Conservation (phyloP, 2,888 invertebrate genomes). For the Volucella zonaria region DNA sequence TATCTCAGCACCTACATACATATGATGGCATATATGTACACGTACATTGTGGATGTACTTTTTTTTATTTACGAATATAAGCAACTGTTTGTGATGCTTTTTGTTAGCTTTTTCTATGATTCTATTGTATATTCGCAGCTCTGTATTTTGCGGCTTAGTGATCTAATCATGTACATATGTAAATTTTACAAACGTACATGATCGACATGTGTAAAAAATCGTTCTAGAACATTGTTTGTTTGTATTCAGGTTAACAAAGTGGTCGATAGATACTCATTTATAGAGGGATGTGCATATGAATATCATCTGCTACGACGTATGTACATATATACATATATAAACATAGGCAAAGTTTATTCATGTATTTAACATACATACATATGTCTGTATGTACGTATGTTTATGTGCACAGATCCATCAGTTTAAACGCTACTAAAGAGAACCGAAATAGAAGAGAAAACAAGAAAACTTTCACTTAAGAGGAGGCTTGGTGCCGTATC, state of each 20-base stretch:
- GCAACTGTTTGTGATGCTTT: not conserved
- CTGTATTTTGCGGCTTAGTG: constrained; percentile 11
- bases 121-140: not conserved
- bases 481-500: constrained; percentile 6
- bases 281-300: no score
- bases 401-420: no score
- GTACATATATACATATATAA: no score
- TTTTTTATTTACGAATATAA: not conserved
- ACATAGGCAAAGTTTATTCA: no score
- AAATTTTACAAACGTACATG: not conserved
- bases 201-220: not conserved
- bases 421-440: not conserved
- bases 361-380: no score
- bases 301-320: no score
- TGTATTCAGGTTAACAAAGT: not conserved
- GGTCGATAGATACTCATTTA: no score
- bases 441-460: constrained; percentile 23
- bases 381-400: no score
- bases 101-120: not conserved
- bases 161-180: constrained; percentile 19
- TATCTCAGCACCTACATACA: no score
- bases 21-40: no score
- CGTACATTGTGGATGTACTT: not conserved
- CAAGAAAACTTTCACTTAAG: constrained; percentile 51
- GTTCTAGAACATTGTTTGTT: no score